Percentiles rank a stretch among this genome's conserved stretches.
Evolutionary conservation across 2,888 invertebrate genomes (phyloP).

Genomic region (Deroplatys truncata): DNA sequence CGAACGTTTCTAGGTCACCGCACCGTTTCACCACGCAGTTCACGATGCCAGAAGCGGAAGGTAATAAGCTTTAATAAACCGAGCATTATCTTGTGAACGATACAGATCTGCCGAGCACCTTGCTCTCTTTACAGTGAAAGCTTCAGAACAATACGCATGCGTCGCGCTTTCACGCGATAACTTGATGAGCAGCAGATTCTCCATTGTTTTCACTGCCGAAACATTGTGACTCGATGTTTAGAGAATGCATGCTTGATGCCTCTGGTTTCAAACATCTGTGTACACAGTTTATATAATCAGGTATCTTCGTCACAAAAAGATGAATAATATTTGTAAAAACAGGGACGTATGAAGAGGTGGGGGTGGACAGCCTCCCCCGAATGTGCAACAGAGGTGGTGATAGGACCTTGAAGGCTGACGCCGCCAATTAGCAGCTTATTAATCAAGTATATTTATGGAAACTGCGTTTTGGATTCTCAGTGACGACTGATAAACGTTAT

Average conservation of each 20-base stretch:
- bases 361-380: too few relatives aligned
- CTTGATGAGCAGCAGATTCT: not conserved
- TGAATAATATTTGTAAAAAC: too few relatives aligned
- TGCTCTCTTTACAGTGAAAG: not conserved
- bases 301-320: too few relatives aligned
- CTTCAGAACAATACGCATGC: not conserved
- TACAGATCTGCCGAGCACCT: not conserved
- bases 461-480: too few relatives aligned
- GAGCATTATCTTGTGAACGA: not conserved
- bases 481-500: too few relatives aligned
- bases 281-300: too few relatives aligned
- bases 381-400: too few relatives aligned
- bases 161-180: not conserved
- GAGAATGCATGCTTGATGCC: not conserved
- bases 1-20: not conserved
- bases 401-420: too few relatives aligned
- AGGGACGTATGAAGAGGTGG: too few relatives aligned
- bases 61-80: not conserved
- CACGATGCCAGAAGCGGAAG: not conserved
- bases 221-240: not conserved
- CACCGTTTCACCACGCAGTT: not conserved
- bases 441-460: too few relatives aligned
- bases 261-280: too few relatives aligned
- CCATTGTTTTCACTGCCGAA: not conserved
- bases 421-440: too few relatives aligned